Evolutionary conservation across 1,140 invertebrate species (phyloP).

Genomic region (Papilio helenus): DNA sequence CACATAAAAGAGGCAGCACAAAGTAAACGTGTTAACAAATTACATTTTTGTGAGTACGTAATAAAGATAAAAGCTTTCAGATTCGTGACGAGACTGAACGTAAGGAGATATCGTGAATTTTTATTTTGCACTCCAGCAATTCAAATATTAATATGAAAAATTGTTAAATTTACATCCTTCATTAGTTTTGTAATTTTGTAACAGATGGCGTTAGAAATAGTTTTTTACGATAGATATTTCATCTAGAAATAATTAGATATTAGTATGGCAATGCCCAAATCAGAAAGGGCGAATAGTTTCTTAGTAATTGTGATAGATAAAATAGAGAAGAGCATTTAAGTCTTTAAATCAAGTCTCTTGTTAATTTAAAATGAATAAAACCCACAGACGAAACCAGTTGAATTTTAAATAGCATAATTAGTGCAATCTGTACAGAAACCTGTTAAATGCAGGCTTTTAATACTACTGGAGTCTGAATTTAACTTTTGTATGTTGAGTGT

Average conservation of each 20-base stretch:
- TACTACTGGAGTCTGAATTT: background rate
- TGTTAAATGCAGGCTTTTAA: background rate
- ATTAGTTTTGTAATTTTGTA: too few species aligned
- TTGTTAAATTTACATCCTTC: too few species aligned
- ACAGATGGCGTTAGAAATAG: too few species aligned
- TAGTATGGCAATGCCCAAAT: too few species aligned
- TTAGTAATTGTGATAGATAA: too few species aligned
- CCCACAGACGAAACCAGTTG: background rate
- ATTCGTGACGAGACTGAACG: constrained; percentile 18
- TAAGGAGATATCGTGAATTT: background rate
- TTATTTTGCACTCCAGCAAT: background rate
- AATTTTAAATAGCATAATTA: constrained; percentile 18
- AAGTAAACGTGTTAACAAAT: constrained; percentile 19
- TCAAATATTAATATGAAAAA: too few species aligned
- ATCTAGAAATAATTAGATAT: too few species aligned
- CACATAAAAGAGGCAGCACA: background rate
- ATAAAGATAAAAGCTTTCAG: constrained; percentile 15
- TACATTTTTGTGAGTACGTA: constrained; percentile 14
- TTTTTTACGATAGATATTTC: too few species aligned
- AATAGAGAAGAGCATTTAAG: background rate
- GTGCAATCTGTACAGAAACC: constrained; percentile 9
- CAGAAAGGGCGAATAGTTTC: too few species aligned
- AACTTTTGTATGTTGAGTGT: constrained; percentile 5
- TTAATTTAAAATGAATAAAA: background rate
- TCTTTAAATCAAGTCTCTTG: background rate